Evolutionary conservation across 2,113 vertebrate genomes (phyloP), one percentile per base, ranked within the genome.

Genomic region (Oreotragus oreotragus): DNA sequence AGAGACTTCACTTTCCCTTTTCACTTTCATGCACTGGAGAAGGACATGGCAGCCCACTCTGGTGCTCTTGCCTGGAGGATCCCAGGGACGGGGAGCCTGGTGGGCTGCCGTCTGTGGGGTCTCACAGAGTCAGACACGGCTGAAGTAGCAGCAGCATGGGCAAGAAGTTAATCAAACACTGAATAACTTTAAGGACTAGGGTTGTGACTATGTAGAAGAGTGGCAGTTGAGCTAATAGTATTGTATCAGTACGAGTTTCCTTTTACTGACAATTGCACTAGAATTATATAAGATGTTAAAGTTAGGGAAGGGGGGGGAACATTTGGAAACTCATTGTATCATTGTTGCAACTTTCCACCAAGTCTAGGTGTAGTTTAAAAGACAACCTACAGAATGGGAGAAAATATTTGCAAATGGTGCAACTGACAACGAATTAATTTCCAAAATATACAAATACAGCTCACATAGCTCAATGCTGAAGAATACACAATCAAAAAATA

Each of bases 81-180:
- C 43, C 43, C 43, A 43, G 43, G 43, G 43, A 43, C 43, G 5
- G 43, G 43, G 43, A 43, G 43, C 43, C 43, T 43, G 43, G 43
- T 43, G 19, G 53, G 53, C 16, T 0, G 53, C 19, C 53, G 2
- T 55, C 53, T 55, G 21, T 55, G 53, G 53, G 19, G 53, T 55
- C 19, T 7, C 53, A 55, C 19, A 55, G 6, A 55, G 53, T 55
- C 2, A 0, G 53, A 55, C 7, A 55, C 1, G 8, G 21, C 19
- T 23, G 53, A 55, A 55, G 53, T 19, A 55, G 53, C 7, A 55
- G 19, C 53, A 53, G 16, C 33, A 39, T 70, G 58, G n/a, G 8
- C 49, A 92, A 77, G 27, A 33, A 49, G 77, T 11, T 49, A 84
- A 92, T 45, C 77, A 39, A 92, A 79, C 30, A 66, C 21, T 21